phyloP scores from a whole-genome alignment of 1,140 invertebrate species.

The Drosophila novamexicana region DNA sequence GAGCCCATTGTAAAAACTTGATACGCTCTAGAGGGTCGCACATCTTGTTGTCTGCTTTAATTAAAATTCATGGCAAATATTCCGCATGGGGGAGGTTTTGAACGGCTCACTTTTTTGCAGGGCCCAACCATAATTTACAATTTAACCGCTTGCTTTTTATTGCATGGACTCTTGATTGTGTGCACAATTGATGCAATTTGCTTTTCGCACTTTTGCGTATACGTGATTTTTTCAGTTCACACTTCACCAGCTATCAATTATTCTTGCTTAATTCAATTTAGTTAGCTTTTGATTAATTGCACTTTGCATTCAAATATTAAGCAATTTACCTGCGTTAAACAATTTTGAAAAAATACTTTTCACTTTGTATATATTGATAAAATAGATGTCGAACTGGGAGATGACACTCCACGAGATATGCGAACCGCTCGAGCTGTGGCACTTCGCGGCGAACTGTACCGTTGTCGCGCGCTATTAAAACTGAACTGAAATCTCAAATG shows the following conservation, averaged over 20 bases:
- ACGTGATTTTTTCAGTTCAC: slow-evolving; percentile 11
- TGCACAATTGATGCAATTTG: slow-evolving; percentile 14
- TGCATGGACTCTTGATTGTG: background rate
- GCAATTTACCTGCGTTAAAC: slow-evolving; percentile 5
- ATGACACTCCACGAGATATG: background rate
- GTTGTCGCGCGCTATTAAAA: slow-evolving; percentile 69
- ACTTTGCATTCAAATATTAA: background rate
- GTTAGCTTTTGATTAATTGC: background rate
- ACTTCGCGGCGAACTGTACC: slow-evolving; percentile 22
- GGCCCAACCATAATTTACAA: background rate
- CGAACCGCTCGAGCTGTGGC: background rate
- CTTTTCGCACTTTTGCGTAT: slow-evolving; percentile 18
- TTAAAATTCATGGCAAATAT: background rate
- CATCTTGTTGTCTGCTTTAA: background rate
- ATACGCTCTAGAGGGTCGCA: background rate
- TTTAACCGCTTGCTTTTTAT: background rate
- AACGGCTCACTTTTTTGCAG: background rate
- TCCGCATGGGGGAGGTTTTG: background rate
- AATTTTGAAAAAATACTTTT: background rate
- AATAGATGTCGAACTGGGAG: background rate
- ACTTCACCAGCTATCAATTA: slow-evolving; percentile 6
- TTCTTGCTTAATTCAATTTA: background rate
- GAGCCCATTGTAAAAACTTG: background rate
- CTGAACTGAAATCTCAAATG: slow-evolving; percentile 61
- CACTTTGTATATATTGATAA: background rate